These are phyloP conservation scores for Gandaritis pyraliata DNA, from an alignment of 2,888 invertebrate species.

Conservation along the genomic window DNA sequence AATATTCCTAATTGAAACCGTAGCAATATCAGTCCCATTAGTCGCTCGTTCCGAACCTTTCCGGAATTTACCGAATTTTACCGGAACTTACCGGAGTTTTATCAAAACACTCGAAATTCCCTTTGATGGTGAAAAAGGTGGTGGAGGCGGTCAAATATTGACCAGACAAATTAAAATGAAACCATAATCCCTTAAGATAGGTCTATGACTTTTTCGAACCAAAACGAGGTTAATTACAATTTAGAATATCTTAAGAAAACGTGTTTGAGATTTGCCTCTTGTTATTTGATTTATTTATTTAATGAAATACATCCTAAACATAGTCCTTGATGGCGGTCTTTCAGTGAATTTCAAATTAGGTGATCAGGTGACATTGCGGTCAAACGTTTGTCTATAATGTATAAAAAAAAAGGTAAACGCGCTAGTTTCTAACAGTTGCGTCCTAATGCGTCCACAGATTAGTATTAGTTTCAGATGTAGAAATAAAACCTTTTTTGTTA, in stretches of 20 bases:
- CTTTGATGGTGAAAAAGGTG: conserved; percentile 1
- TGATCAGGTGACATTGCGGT: too few species aligned
- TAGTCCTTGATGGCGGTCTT: too few species aligned
- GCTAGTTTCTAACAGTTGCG: too few species aligned
- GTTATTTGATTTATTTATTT: too few species aligned
- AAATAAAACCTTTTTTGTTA: background rate
- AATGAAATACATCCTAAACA: too few species aligned
- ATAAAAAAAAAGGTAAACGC: too few species aligned
- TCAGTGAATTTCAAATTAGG: too few species aligned
- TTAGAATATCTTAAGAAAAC: too few species aligned
- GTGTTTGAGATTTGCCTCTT: too few species aligned
- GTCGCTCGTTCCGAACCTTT: conserved; percentile 17
- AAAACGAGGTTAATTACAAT: too few species aligned
- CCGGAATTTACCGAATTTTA: conserved; percentile 4
- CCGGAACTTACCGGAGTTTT: conserved; percentile 2
- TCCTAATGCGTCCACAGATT: background rate
- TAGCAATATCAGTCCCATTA: conserved; percentile 34
- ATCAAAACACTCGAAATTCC: background rate
- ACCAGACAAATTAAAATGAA: background rate
- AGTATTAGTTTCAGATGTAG: background rate
- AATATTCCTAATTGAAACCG: conserved; percentile 35
- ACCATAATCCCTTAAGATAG: background rate
- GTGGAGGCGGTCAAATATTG: background rate
- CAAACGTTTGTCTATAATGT: too few species aligned
- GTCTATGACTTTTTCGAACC: too few species aligned